Conservation (phyloP, 2,888 invertebrate species). For the Acrobasis consociella region DNA sequence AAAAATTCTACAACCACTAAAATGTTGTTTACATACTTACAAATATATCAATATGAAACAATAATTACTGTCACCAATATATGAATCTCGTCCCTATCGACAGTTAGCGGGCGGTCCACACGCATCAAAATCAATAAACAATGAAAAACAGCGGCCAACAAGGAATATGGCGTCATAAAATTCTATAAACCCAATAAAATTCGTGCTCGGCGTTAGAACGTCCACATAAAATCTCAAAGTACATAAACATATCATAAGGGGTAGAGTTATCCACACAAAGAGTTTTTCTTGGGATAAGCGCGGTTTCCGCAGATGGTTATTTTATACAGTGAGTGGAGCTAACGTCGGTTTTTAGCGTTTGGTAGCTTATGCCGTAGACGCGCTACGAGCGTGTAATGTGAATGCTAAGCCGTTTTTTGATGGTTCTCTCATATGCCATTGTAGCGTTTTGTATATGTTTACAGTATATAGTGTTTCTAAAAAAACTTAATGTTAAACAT, state of each 20-base stretch:
- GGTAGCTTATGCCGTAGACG: constrained; percentile 43
- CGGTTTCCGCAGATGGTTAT: constrained; percentile 79
- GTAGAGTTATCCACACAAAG: constrained; percentile 78
- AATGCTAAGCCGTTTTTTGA: constrained; percentile 15
- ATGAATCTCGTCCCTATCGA: constrained; percentile 41
- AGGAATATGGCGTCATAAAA: constrained; percentile 77
- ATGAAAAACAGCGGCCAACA: constrained; percentile 77
- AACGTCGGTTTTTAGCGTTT: constrained; percentile 60
- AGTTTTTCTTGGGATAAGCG: constrained; percentile 76
- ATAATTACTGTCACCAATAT: constrained; percentile 23
- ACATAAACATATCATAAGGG: constrained; percentile 83
- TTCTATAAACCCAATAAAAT: constrained; percentile 82
- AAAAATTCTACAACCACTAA: background rate
- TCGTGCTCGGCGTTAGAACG: constrained; percentile 80
- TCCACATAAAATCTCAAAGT: constrained; percentile 81
- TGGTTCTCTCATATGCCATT: constrained; percentile 10
- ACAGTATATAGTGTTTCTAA: background rate
- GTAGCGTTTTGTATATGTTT: constrained; percentile 10
- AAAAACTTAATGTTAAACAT: too few relatives aligned
- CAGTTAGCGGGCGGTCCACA: constrained; percentile 48
- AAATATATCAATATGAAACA: constrained; percentile 21
- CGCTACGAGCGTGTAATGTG: constrained; percentile 28
- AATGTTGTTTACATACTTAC: background rate
- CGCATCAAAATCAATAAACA: constrained; percentile 77
- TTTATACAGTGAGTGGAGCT: constrained; percentile 78